phyloP scores from a whole-genome alignment of 2,113 vertebrate species.

The Thinocorus orbignyianus region DNA sequence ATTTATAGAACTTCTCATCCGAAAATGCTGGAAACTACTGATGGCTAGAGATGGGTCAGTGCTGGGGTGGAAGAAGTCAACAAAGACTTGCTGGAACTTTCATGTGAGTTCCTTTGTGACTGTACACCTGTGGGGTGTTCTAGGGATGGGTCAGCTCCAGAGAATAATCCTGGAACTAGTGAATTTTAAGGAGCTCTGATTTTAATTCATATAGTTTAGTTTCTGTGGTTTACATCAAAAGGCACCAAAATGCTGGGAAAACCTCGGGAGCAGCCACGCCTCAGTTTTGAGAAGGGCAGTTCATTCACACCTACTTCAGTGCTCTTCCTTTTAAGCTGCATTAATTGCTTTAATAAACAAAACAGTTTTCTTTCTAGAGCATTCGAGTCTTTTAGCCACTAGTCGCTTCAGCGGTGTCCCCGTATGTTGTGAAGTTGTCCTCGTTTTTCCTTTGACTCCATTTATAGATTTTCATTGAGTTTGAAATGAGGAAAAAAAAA shows the following conservation, averaged over 20 bases:
- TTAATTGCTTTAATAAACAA: conserved; percentile 62
- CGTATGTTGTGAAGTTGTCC: background rate
- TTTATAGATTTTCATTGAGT: background rate
- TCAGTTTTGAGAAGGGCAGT: conserved; percentile 38
- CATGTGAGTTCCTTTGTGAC: conserved; percentile 63
- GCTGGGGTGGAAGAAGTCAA: conserved; percentile 31
- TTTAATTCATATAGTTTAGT: conserved; percentile 55
- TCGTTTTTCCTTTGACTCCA: background rate
- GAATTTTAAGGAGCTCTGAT: conserved; percentile 65
- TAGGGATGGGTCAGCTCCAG: conserved; percentile 54
- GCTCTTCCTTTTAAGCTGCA: conserved; percentile 43
- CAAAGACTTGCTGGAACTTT: conserved; percentile 49
- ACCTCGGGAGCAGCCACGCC: conserved; percentile 60
- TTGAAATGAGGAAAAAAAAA: background rate
- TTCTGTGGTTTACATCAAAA: conserved; percentile 73
- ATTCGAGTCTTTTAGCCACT: background rate
- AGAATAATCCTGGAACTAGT: conserved; percentile 45
- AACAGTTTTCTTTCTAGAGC: conserved; percentile 40
- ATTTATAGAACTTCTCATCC: background rate
- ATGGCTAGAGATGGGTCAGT: conserved; percentile 38
- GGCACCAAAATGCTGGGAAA: conserved; percentile 61
- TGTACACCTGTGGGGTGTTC: conserved; percentile 28
- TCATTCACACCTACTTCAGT: conserved; percentile 52
- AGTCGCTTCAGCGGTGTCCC: background rate
- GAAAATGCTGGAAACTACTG: background rate